Base-by-base conservation (phyloP, 2,888 invertebrate genomes). In the Pilophorus perplexus region DNA sequence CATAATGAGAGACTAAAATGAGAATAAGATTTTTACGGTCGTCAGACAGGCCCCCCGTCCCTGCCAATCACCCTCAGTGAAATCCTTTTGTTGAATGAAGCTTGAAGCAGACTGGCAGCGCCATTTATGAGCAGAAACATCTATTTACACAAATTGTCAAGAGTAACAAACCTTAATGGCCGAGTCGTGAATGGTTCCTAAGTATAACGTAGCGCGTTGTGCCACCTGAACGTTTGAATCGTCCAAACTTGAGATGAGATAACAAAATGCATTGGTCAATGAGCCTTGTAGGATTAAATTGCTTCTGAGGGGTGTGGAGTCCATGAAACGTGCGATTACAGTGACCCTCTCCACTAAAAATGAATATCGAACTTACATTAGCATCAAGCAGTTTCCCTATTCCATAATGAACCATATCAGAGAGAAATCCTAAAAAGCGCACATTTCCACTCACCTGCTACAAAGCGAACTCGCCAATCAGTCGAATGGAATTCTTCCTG, bases 151-250 rank as follows among this genome's bases (percentile, higher is more conserved):
- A 33, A 33, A 33, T 33, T 33, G 6, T 33, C 33, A 33, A 8
- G 12, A 8, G 33, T 40, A 37, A 73, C 78, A 76, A 76, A 91
- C 92, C 79, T 87, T 86, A 62, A 96, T 83, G 59, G 95, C 90
- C 60, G 86, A 83, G 74, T 93, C 91, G 76, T 95, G 95, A 74
- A 98, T 86, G 14, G 95, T 95, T 72, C 96, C 95, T 66, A 97
- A 83, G 77, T 93, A 93, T 2, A 96, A 81, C 1, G 93, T 90
- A 2, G 96, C 88, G 72, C 94, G 82, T 78, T 98, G 97, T 0
- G 97, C 94, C 2, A 99, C 96, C 72, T 93, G 89, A 14, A 96
- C 90, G 78, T 93, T 94, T 68, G 87, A 86, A 78, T 99, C 99
- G 78, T 97, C 95, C 85, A 98, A 89, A 74, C 94, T 91, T 64